Percentiles rank a stretch among this genome's conserved stretches.
These are phyloP conservation scores for Labeo catla DNA, from an alignment of 2,113 vertebrate genomes.

Conservation along the genomic window DNA sequence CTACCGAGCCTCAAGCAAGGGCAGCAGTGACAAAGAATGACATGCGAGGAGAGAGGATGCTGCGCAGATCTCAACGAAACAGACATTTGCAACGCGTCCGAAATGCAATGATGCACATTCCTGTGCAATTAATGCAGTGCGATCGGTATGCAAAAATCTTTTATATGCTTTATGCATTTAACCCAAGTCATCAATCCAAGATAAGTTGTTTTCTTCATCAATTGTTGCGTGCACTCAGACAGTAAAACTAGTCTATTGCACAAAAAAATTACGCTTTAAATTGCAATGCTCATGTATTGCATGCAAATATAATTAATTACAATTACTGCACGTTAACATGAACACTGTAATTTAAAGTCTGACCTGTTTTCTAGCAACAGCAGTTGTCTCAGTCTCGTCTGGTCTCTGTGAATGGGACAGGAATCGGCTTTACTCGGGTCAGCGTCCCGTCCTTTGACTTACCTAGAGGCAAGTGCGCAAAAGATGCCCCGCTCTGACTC, in stretches of 20 bases:
- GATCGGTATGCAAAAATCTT: neutral
- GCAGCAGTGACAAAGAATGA: constrained; percentile 51
- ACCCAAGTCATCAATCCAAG: neutral
- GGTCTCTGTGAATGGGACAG: constrained; percentile 35
- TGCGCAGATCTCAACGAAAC: constrained; percentile 48
- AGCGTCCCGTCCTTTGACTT: constrained; percentile 56
- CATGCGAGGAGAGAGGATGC: constrained; percentile 31
- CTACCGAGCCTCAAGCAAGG: constrained; percentile 42
- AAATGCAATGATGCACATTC: constrained; percentile 20
- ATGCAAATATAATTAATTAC: too few relatives aligned
- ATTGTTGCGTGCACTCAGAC: neutral
- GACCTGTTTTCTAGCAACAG: neutral
- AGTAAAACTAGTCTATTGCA: neutral
- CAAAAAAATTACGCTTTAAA: neutral
- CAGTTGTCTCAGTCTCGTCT: neutral
- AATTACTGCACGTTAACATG: neutral
- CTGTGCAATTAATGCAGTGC: neutral
- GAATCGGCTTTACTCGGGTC: constrained; percentile 28
- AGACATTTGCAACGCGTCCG: constrained; percentile 49
- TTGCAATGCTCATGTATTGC: constrained; percentile 10
- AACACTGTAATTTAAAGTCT: constrained; percentile 5
- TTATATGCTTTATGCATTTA: neutral
- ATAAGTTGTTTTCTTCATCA: neutral
- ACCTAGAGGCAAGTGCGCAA: constrained; percentile 64
- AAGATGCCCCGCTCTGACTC: constrained; percentile 64